A percentile compares a stretch with the other conserved stretches of the same genome.
phyloP scores from a whole-genome alignment of 2,797 vertebrate species.

The Neopelma chrysocephalum region DNA sequence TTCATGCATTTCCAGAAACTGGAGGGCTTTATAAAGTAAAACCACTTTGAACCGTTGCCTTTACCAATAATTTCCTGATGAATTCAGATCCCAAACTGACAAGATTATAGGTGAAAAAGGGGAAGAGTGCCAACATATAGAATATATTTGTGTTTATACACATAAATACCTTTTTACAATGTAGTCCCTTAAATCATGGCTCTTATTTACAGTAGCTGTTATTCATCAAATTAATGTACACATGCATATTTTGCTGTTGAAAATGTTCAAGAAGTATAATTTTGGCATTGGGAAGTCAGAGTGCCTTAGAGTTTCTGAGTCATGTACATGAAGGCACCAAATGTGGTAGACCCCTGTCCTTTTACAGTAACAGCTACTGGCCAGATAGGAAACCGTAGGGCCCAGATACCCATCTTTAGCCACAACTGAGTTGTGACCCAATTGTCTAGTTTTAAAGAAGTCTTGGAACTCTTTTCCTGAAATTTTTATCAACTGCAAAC shows the following conservation, averaged over 20 bases:
- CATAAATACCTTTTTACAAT: background rate
- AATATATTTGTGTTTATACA: background rate
- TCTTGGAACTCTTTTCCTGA: background rate
- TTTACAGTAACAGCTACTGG: background rate
- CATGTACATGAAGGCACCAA: background rate
- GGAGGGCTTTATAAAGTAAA: background rate
- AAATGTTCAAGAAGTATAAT: background rate
- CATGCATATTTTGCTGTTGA: background rate
- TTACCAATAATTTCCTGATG: background rate
- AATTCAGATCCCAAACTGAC: background rate
- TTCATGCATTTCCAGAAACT: background rate
- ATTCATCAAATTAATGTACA: background rate
- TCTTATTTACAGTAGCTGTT: background rate
- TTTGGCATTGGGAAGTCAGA: background rate
- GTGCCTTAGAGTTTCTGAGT: background rate
- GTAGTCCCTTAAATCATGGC: background rate
- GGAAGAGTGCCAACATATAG: background rate
- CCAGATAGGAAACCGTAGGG: background rate
- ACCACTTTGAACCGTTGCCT: background rate
- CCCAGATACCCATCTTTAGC: background rate
- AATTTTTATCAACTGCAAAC: background rate
- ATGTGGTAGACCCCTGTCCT: background rate
- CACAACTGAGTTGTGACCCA: background rate
- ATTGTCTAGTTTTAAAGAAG: background rate
- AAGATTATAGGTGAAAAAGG: background rate